Conservation (phyloP, 1,140 invertebrate genomes). For the Oscheius sp. region DNA sequence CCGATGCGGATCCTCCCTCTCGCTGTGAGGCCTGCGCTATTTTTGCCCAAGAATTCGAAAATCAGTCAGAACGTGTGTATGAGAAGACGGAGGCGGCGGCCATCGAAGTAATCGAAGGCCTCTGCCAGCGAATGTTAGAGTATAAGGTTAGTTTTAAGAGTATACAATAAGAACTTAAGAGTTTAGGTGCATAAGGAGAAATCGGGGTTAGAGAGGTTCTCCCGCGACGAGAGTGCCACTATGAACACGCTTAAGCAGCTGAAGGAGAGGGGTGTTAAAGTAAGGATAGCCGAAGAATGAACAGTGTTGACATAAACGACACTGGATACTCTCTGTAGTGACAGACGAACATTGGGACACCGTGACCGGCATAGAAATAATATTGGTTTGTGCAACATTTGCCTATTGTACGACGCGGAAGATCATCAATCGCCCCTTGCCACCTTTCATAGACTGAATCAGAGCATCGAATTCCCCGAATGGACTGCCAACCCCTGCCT, state of each 20-base stretch:
- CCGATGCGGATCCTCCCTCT: not conserved
- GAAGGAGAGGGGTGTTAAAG: constrained; percentile 40
- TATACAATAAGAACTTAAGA: not conserved
- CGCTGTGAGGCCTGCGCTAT: not conserved
- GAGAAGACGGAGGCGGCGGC: constrained; percentile 42
- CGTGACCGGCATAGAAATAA: no score
- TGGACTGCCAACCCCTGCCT: no score
- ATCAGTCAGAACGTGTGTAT: not conserved
- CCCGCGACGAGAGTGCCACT: constrained; percentile 34
- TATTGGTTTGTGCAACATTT: no score
- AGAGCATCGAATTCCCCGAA: no score
- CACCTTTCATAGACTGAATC: no score
- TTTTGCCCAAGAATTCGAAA: not conserved
- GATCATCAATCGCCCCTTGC: no score
- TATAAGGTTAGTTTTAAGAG: constrained; percentile 28
- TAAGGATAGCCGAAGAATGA: no score
- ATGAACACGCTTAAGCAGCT: constrained; percentile 40
- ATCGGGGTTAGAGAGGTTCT: constrained; percentile 44
- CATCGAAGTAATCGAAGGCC: constrained; percentile 45
- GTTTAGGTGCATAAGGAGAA: constrained; percentile 48
- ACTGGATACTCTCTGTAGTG: no score
- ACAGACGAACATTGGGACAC: no score
- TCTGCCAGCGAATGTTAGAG: constrained; percentile 46
- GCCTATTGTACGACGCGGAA: no score
- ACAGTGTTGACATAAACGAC: no score